A percentile compares a stretch with the other conserved stretches of the same genome.
Evolutionary conservation across 2,888 invertebrate genomes (phyloP).

Genomic region (Drosophila antonietae): DNA sequence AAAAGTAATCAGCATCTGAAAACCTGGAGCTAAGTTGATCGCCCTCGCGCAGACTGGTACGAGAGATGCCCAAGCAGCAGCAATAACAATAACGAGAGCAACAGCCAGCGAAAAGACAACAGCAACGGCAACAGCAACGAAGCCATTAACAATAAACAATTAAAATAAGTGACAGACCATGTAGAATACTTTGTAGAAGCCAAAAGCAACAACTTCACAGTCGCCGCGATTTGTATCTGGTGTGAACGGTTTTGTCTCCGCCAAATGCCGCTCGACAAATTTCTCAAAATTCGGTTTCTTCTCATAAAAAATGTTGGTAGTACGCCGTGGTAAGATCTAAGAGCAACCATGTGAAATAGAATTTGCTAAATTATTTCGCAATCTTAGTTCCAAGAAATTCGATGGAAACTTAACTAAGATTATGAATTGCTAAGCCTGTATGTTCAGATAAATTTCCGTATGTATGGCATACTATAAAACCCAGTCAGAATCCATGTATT

Average conservation of each 20-base stretch:
- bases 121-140: slow-evolving; percentile 33
- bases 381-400: not conserved
- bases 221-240: slow-evolving; percentile 63
- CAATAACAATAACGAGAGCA: slow-evolving; percentile 12
- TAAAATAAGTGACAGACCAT: slow-evolving; percentile 76
- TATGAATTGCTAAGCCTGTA: not conserved
- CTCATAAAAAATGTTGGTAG: not conserved
- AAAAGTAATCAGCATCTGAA: slow-evolving; percentile 52
- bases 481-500: not conserved
- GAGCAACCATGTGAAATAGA: slow-evolving; percentile 2
- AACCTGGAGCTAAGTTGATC: slow-evolving; percentile 70
- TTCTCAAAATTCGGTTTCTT: slow-evolving; percentile 42
- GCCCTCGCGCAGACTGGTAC: slow-evolving; percentile 77
- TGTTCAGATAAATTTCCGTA: not conserved
- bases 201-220: slow-evolving; percentile 33
- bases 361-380: slow-evolving; percentile 1
- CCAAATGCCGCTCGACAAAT: slow-evolving; percentile 20
- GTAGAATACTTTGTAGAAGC: slow-evolving; percentile 62
- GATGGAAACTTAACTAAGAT: not conserved
- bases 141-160: slow-evolving; percentile 72
- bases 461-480: not conserved
- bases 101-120: slow-evolving; percentile 13
- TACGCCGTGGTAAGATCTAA: not conserved
- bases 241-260: slow-evolving; percentile 55
- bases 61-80: slow-evolving; percentile 46